Evolutionary conservation across 2,888 invertebrate genomes (phyloP), one percentile per base, ranked within the genome.

Genomic region (Caradrina clavipalpis): DNA sequence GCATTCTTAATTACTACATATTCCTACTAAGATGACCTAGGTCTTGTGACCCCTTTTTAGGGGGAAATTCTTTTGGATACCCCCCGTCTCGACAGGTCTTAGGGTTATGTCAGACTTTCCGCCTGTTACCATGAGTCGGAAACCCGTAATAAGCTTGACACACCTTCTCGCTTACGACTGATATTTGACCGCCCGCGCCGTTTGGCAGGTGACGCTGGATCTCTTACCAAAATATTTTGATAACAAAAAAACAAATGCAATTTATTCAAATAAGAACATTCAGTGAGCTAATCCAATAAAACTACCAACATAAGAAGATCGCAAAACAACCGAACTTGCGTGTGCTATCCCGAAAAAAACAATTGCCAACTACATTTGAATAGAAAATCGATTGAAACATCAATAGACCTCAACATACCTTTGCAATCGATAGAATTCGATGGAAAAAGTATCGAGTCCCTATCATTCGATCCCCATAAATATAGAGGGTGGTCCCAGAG

Each of bases 381-480:
- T 73, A 68, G 0, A 55, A 31, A 75, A 59, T 56, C 76, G 31
- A 75, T 73, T 31, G 45, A 74, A 67, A 60, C 45, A 47, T 51
- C 75, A 55, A 60, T 21, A 64, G 13, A 50, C 49, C 50, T 55
- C 31, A 26, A 51, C 45, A 17, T 45, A 39, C 61, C 49, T 57
- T 42, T 19, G 17, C 39, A 71, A 62, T 42, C 64, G 31, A 69
- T 76, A 68, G 73, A 80, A 79, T 73, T 76, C 78, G 59, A 74
- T 75, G 62, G 74, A 78, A 82, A 82, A 51, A 80, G 78, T 74
- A 73, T 74, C 64, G 80, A 70, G 71, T 73, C 79, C 76, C 75
- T 82, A 85, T 88, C 87, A 87, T 87, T 87, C 85, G 84, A 84
- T 76, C 83, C 76, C 80, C 79, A 87, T 86, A 89, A 87, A 90